phyloP scores from a whole-genome alignment of 2,797 vertebrate species.

The Oreochromis mossambicus region DNA sequence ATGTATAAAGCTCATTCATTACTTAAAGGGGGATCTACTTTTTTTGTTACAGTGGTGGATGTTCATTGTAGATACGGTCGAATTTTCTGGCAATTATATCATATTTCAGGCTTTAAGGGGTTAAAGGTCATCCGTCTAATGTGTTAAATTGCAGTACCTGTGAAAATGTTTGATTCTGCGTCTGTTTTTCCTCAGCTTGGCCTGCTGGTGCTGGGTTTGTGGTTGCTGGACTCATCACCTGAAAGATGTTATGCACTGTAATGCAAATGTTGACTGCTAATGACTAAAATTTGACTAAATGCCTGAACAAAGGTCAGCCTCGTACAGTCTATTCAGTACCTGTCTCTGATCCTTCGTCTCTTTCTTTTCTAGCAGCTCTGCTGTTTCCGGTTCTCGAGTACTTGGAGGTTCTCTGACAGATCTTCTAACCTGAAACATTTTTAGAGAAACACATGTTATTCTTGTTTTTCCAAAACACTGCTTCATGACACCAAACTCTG shows the following conservation, averaged over 20 bases:
- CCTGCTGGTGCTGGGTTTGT: neutral
- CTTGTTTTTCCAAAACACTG: neutral
- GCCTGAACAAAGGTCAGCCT: neutral
- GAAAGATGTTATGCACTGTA: neutral
- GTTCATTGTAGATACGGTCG: fast-evolving
- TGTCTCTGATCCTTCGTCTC: neutral
- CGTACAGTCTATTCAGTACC: neutral
- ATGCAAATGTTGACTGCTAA: neutral
- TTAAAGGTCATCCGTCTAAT: neutral
- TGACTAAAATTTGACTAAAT: neutral
- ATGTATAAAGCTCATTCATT: neutral
- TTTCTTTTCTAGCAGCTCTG: neutral
- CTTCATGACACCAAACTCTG: neutral
- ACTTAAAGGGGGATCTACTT: neutral
- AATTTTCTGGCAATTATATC: neutral
- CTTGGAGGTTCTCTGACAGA: neutral
- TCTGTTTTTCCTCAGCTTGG: neutral
- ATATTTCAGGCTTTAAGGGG: neutral
- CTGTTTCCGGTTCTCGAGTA: neutral
- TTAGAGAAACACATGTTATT: neutral
- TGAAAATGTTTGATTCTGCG: fast-evolving
- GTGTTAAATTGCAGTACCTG: neutral
- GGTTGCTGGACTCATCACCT: neutral
- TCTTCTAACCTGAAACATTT: neutral
- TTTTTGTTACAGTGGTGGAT: neutral